Conservation (phyloP, 2,888 invertebrate species). For the Rhaphigaster nebulosa region DNA sequence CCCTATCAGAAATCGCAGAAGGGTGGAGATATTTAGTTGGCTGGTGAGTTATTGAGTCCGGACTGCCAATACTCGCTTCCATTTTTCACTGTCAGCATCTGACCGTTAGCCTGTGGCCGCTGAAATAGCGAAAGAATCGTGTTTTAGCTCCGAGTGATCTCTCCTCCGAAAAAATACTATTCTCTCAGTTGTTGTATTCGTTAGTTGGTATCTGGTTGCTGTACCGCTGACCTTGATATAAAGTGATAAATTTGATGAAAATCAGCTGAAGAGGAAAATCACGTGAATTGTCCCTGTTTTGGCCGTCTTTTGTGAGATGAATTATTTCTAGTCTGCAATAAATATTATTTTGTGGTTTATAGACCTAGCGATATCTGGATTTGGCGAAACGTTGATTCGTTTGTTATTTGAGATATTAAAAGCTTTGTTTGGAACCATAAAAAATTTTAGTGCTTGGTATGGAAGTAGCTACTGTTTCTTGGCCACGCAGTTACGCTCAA, state of each 20-base stretch:
- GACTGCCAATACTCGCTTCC: slow-evolving; percentile 20
- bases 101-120: not conserved
- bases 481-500: too few relatives aligned
- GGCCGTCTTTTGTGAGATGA: too few relatives aligned
- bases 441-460: too few relatives aligned
- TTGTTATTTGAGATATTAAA: too few relatives aligned
- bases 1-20: slow-evolving; percentile 3
- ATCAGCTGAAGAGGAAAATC: not conserved
- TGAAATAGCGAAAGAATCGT: not conserved
- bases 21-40: not conserved
- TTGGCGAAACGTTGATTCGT: too few relatives aligned
- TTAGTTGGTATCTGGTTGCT: not conserved
- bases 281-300: not conserved
- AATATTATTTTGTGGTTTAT: too few relatives aligned
- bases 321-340: too few relatives aligned
- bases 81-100: slow-evolving; percentile 21
- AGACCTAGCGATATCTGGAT: too few relatives aligned
- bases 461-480: too few relatives aligned
- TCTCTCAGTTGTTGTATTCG: not conserved
- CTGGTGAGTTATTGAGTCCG: not conserved
- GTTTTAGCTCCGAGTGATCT: not conserved
- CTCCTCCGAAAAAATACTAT: not conserved
- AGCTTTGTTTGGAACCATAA: too few relatives aligned
- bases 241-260: too few relatives aligned
- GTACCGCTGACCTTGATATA: not conserved